phyloP scores from a whole-genome alignment of 2,797 vertebrate species.

The Eremophila alpestris region DNA sequence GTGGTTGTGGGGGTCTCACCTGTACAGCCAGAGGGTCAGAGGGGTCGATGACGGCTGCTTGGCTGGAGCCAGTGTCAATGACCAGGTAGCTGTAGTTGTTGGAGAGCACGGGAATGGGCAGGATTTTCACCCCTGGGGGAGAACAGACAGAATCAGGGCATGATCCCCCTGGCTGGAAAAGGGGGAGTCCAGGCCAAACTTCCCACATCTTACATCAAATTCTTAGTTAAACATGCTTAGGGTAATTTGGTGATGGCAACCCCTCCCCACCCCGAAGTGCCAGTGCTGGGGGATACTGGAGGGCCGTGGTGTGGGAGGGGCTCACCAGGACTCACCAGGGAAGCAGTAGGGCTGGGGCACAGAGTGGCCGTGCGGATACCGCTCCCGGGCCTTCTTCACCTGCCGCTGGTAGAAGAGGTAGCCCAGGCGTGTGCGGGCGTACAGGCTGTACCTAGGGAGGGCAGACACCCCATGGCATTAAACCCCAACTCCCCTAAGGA shows the following conservation, averaged over 20 bases:
- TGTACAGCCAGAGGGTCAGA: conserved; percentile 91
- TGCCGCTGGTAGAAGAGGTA: conserved; percentile 95
- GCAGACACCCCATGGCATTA: neutral
- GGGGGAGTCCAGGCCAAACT: neutral
- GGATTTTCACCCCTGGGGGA: conserved; percentile 88
- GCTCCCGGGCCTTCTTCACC: conserved; percentile 89
- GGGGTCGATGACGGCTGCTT: conserved; percentile 88
- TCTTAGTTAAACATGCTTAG: neutral
- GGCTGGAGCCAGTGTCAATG: conserved; percentile 85
- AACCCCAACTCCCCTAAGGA: neutral
- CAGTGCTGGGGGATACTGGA: fast-evolving
- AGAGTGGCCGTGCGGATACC: conserved; percentile 89
- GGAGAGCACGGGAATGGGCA: conserved; percentile 90
- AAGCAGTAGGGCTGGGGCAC: conserved; percentile 79
- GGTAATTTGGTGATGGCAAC: neutral
- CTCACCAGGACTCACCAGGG: conserved; percentile 77
- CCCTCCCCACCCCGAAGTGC: neutral
- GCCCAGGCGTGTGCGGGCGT: conserved; percentile 90
- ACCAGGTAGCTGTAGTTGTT: conserved; percentile 98
- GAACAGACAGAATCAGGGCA: neutral
- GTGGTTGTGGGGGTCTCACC: conserved; percentile 69
- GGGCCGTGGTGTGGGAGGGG: fast-evolving
- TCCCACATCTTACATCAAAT: neutral
- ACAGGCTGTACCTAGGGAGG: conserved; percentile 87
- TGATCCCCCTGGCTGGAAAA: fast-evolving